These are phyloP conservation scores for Calephelis virginiensis DNA, from an alignment of 1,140 invertebrate genomes.

Conservation along the genomic window DNA sequence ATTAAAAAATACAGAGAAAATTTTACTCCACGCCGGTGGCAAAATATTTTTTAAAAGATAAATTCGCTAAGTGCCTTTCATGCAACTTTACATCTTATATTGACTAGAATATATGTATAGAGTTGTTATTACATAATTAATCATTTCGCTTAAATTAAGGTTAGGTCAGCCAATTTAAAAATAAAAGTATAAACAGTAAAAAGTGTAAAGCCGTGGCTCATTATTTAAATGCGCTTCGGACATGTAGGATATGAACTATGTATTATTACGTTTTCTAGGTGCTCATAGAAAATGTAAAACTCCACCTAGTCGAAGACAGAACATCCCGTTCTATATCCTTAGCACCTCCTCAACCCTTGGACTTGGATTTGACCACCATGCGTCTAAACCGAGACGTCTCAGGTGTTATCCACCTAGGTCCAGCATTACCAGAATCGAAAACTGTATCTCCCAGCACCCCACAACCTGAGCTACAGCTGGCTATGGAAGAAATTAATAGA, in stretches of 20 bases:
- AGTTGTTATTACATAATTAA: too few species aligned
- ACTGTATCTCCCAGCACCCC: constrained; percentile 48
- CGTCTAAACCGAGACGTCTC: constrained; percentile 82
- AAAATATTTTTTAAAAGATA: too few species aligned
- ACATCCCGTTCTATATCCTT: constrained; percentile 90
- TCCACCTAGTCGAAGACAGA: constrained; percentile 88
- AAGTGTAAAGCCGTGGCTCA: too few species aligned
- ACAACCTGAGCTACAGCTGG: constrained; percentile 47
- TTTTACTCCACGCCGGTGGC: too few species aligned
- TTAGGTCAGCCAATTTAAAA: too few species aligned
- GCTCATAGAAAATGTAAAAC: constrained; percentile 82
- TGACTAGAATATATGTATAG: too few species aligned
- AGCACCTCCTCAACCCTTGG: constrained; percentile 88
- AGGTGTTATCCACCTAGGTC: constrained; percentile 87
- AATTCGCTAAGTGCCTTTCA: too few species aligned
- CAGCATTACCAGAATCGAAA: constrained; percentile 54
- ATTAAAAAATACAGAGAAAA: too few species aligned
- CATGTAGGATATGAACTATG: not conserved
- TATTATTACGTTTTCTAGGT: constrained; percentile 73
- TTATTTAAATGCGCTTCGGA: too few species aligned
- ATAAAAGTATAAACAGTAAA: too few species aligned
- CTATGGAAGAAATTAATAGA: constrained; percentile 49
- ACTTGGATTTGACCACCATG: constrained; percentile 85
- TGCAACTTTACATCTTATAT: too few species aligned
- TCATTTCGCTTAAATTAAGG: too few species aligned